A percentile compares a stretch with the other conserved stretches of the same genome.
These are phyloP conservation scores for Saturnia pavonia DNA, from an alignment of 2,888 invertebrate genomes.

Conservation along the genomic window DNA sequence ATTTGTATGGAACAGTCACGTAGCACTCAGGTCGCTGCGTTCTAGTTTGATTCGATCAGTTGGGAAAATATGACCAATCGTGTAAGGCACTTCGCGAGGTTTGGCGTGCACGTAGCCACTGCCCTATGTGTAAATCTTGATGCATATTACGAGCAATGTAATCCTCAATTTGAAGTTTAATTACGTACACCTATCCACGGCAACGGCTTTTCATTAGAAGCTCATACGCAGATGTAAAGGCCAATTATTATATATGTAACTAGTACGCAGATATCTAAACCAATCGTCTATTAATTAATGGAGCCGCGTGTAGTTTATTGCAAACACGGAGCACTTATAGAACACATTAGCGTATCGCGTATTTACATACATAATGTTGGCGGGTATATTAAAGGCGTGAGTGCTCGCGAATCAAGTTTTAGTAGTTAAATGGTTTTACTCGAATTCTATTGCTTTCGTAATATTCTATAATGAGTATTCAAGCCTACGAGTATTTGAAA, in stretches of 20 bases:
- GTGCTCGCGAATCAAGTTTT: constrained; percentile 6
- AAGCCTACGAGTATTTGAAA: not conserved
- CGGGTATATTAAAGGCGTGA: constrained; percentile 8
- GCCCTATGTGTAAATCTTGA: not conserved
- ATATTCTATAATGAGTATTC: not conserved
- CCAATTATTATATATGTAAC: constrained; percentile 13
- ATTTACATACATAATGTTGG: constrained; percentile 20
- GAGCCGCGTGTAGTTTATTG: constrained; percentile 35
- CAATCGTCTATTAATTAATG: constrained; percentile 64
- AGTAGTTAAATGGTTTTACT: constrained; percentile 6
- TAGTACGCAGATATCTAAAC: constrained; percentile 43
- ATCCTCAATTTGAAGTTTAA: not conserved
- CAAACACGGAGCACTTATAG: constrained; percentile 23
- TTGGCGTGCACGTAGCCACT: not conserved
- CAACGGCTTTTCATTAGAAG: not conserved
- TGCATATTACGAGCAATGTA: not conserved
- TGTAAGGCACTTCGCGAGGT: not conserved
- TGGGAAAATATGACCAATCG: not conserved
- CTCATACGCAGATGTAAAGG: not conserved
- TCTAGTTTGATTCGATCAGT: not conserved
- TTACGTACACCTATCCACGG: not conserved
- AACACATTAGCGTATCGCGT: constrained; percentile 13
- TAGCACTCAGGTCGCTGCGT: not conserved
- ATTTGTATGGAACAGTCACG: not conserved
- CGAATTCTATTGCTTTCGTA: not conserved